A percentile compares a stretch with the other conserved stretches of the same genome.
Evolutionary conservation across 2,797 vertebrate species (phyloP).

Genomic region (Heliangelus exortis): DNA sequence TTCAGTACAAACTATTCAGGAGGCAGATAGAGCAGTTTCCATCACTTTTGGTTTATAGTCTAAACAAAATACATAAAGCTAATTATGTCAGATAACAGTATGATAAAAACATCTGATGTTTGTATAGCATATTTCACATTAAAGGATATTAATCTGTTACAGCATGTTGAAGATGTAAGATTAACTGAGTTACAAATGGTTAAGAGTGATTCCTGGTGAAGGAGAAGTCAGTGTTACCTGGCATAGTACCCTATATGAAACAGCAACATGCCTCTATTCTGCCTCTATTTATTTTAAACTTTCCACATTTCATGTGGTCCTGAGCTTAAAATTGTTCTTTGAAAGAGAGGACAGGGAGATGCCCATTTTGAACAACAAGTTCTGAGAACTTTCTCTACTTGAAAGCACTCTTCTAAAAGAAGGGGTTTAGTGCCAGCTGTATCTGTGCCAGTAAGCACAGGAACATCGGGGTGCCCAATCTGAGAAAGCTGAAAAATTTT

Average conservation of each 20-base stretch:
- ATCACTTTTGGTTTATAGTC: not conserved
- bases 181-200: not conserved
- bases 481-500: not conserved
- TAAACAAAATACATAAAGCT: not conserved
- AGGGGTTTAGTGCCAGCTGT: not conserved
- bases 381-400: not conserved
- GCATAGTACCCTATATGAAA: not conserved
- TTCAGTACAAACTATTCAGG: not conserved
- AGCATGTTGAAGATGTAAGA: not conserved
- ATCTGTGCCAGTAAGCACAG: not conserved
- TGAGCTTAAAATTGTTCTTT: not conserved
- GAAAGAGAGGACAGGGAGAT: not conserved
- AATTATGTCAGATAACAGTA: not conserved
- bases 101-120: not conserved
- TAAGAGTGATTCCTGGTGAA: not conserved
- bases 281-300: not conserved
- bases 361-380: not conserved
- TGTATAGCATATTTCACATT: not conserved
- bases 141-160: not conserved
- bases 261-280: not conserved
- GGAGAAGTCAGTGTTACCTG: not conserved
- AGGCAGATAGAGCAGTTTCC: not conserved
- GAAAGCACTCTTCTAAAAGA: not conserved
- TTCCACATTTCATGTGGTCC: not conserved
- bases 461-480: rapidly evolving